Percentiles rank a stretch among this genome's conserved stretches.
phyloP scores from a whole-genome alignment of 2,113 vertebrate genomes.

The Tapirus terrestris region DNA sequence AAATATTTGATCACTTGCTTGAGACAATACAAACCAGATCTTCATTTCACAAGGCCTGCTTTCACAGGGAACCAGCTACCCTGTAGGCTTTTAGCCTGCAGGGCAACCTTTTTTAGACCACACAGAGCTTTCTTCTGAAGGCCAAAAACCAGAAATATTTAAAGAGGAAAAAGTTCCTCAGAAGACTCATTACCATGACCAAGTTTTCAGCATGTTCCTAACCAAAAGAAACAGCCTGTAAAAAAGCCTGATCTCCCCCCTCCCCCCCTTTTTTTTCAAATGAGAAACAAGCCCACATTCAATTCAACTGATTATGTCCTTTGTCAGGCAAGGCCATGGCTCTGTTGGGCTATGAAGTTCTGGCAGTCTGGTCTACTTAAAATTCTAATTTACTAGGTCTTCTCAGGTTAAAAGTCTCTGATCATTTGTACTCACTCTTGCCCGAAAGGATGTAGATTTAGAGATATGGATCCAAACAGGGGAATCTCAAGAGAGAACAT shows the following conservation, averaged over 20 bases:
- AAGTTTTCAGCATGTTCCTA: conserved; percentile 22
- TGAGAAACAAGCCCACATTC: not conserved
- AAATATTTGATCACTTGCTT: conserved; percentile 26
- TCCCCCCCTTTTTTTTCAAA: not conserved
- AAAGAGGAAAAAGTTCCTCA: conserved; percentile 7
- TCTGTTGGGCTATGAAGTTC: not conserved
- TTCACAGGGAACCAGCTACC: not conserved
- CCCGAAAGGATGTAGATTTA: not conserved
- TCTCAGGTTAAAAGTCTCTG: not conserved
- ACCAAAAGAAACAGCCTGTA: conserved; percentile 46
- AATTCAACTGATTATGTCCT: not conserved
- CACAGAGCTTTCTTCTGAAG: conserved; percentile 40
- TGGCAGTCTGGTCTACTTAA: not conserved
- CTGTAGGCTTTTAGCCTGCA: not conserved
- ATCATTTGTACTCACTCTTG: not conserved
- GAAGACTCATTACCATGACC: not conserved
- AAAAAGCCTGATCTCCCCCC: not conserved
- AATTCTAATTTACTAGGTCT: not conserved
- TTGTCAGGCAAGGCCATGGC: not conserved
- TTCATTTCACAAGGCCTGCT: not conserved
- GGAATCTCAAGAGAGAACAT: not conserved
- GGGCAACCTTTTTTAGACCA: conserved; percentile 48
- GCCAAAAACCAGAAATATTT: conserved; percentile 56
- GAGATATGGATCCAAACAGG: not conserved
- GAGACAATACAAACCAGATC: conserved; percentile 23